Percentiles rank a stretch among this genome's conserved stretches.
Evolutionary conservation across 1,140 invertebrate species (phyloP).

Genomic region (Nomia melanderi): DNA sequence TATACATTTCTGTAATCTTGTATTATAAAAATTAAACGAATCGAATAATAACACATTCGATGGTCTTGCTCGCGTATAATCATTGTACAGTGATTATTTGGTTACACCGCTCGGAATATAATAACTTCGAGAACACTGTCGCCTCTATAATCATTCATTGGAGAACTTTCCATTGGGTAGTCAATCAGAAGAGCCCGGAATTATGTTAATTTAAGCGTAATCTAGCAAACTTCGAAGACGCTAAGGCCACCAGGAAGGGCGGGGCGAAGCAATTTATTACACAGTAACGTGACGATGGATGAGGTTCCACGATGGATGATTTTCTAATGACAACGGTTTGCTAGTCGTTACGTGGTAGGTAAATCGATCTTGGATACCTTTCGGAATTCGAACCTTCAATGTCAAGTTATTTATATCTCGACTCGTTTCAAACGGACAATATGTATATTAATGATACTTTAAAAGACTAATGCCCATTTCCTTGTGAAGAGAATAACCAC

Average conservation of each 20-base stretch:
- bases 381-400: neutral
- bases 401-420: too few species aligned
- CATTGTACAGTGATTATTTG: neutral
- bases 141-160: neutral
- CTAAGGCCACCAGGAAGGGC: neutral
- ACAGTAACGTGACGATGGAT: slow-evolving; percentile 36
- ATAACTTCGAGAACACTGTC: neutral
- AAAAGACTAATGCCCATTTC: too few species aligned
- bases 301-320: slow-evolving; percentile 54
- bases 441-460: too few species aligned
- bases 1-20: too few species aligned
- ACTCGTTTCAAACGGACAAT: too few species aligned
- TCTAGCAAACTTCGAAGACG: slow-evolving; percentile 35
- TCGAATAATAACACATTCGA: too few species aligned
- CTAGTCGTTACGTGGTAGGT: neutral
- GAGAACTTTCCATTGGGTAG: slow-evolving; percentile 4
- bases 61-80: too few species aligned
- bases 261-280: slow-evolving; percentile 55
- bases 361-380: slow-evolving; percentile 24
- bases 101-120: neutral
- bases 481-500: too few species aligned
- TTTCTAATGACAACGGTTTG: slow-evolving; percentile 55
- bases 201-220: slow-evolving; percentile 55
- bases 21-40: too few species aligned
- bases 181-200: slow-evolving; percentile 44